A percentile compares a stretch with the other conserved stretches of the same genome.
These are phyloP conservation scores for Ditylenchus weischeri DNA, from an alignment of 2,888 invertebrate species.

Conservation along the genomic window DNA sequence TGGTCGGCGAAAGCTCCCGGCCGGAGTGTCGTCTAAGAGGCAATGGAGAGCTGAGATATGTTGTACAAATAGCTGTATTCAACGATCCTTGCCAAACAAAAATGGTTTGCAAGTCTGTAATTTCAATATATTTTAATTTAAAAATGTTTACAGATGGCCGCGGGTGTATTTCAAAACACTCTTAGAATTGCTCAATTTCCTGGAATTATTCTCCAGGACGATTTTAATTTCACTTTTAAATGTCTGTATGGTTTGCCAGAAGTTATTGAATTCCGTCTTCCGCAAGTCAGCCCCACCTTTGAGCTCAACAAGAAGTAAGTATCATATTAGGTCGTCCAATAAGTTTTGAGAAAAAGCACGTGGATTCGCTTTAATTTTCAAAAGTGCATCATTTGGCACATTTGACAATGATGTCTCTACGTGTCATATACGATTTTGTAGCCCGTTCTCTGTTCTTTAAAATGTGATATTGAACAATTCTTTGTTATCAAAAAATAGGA, in stretches of 20 bases:
- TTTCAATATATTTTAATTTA: background rate
- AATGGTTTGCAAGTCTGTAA: slow-evolving; percentile 35
- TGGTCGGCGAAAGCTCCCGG: slow-evolving; percentile 46
- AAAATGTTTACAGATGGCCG: slow-evolving; percentile 40
- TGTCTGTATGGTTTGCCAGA: slow-evolving; percentile 47
- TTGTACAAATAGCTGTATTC: slow-evolving; percentile 56
- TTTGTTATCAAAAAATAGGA: no score
- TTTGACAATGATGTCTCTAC: no score
- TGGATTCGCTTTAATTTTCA: no score
- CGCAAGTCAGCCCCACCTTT: slow-evolving; percentile 47
- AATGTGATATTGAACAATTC: no score
- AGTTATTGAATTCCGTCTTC: slow-evolving; percentile 46
- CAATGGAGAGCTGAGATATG: slow-evolving; percentile 50
- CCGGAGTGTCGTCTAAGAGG: slow-evolving; percentile 53
- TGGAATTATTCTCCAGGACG: slow-evolving; percentile 51
- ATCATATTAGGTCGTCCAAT: no score
- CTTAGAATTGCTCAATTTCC: slow-evolving; percentile 56
- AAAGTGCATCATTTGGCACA: no score
- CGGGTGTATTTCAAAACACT: slow-evolving; percentile 56
- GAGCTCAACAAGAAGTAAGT: slow-evolving; percentile 42
- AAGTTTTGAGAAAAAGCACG: no score
- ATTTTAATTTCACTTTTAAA: slow-evolving; percentile 43
- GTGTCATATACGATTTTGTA: no score
- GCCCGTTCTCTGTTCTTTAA: no score
- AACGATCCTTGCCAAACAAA: slow-evolving; percentile 56